Conservation (phyloP, 92 coral and sea anemone species). For the Bergia puertoricense region DNA sequence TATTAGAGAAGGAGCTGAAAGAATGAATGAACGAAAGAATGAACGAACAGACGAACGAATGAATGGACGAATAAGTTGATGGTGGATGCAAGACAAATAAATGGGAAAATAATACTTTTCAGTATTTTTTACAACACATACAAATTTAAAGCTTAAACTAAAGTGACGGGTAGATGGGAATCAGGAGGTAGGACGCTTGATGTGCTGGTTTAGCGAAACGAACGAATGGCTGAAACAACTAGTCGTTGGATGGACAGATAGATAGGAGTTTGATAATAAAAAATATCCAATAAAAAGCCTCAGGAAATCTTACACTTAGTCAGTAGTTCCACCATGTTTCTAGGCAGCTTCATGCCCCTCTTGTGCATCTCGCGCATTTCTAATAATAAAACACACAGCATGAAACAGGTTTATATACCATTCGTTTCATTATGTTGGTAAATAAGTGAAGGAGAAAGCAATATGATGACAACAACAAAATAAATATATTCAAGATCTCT, state of each 20-base stretch:
- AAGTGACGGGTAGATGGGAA: too few species aligned
- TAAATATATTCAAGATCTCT: neutral
- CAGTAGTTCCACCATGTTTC: slow-evolving; percentile 19
- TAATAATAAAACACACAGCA: neutral
- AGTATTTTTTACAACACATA: neutral
- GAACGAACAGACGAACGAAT: too few species aligned
- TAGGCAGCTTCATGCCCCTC: slow-evolving; percentile 17
- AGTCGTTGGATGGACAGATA: too few species aligned
- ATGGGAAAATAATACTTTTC: too few species aligned
- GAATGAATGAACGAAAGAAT: too few species aligned
- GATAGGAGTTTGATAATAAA: neutral
- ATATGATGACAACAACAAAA: too few species aligned
- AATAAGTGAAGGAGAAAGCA: neutral
- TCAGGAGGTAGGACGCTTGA: too few species aligned
- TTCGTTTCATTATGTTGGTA: neutral
- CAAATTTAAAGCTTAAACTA: too few species aligned
- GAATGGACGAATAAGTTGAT: neutral
- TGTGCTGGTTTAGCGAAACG: too few species aligned
- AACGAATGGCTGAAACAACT: too few species aligned
- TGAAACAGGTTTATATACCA: neutral
- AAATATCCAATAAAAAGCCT: neutral
- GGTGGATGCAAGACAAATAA: too few species aligned
- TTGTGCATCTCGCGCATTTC: slow-evolving; percentile 32
- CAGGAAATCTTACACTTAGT: slow-evolving; percentile 13
- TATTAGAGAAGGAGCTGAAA: too few species aligned